phyloP scores from a whole-genome alignment of 2,797 vertebrate species.

The Orestias chungarensis region DNA sequence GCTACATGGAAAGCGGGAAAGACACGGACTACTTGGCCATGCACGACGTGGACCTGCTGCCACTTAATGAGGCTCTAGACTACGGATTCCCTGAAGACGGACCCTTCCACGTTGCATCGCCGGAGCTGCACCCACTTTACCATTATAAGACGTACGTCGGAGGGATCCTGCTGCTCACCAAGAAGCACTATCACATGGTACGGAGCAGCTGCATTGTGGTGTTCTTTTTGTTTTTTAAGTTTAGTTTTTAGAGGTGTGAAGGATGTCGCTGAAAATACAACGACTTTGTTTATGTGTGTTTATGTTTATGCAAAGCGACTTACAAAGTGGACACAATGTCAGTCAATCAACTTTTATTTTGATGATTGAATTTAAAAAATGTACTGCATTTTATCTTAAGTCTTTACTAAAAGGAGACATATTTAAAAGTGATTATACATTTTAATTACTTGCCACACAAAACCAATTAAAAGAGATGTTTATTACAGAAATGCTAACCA shows the following conservation, averaged over 20 bases:
- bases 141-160: slow-evolving; percentile 98
- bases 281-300: too few species aligned
- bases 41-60: slow-evolving; percentile 97
- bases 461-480: not conserved
- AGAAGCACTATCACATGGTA: slow-evolving; percentile 92
- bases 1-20: slow-evolving; percentile 92
- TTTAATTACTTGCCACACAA: too few species aligned
- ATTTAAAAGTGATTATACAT: not conserved
- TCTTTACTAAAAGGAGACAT: not conserved
- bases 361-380: not conserved
- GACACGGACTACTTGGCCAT: slow-evolving; percentile 97
- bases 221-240: not conserved
- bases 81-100: slow-evolving; percentile 91
- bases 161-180: slow-evolving; percentile 95
- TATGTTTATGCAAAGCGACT: too few species aligned
- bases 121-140: slow-evolving; percentile 95
- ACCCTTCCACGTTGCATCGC: slow-evolving; percentile 94
- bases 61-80: slow-evolving; percentile 91
- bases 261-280: too few species aligned
- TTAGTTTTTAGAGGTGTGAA: too few species aligned
- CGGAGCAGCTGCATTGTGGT: not conserved
- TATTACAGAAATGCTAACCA: not conserved
- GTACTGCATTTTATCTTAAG: not conserved
- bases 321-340: too few species aligned
- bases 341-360: too few species aligned